phyloP scores from a whole-genome alignment of 2,113 vertebrate species.

The Calidris pugnax region DNA sequence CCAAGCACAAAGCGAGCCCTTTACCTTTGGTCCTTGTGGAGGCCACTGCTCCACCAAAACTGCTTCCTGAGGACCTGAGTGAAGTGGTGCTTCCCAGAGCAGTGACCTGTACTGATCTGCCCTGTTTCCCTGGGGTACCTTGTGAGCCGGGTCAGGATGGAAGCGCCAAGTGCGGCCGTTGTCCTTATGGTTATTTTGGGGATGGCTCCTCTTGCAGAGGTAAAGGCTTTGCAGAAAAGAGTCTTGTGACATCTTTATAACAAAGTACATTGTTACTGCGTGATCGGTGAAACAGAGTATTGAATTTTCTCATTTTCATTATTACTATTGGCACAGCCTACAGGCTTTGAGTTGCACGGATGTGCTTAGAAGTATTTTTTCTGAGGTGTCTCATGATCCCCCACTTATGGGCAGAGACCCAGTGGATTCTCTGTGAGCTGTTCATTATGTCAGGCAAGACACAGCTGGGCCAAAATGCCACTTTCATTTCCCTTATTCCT shows the following conservation, averaged over 20 bases:
- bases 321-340: neutral
- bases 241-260: neutral
- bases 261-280: neutral
- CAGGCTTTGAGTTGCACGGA: neutral
- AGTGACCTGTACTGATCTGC: conserved; percentile 73
- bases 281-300: neutral
- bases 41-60: conserved; percentile 38
- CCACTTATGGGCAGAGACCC: neutral
- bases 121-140: conserved; percentile 83
- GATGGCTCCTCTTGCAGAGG: conserved; percentile 86
- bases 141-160: conserved; percentile 75
- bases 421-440: neutral
- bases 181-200: conserved; percentile 83
- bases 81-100: neutral
- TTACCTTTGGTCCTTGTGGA: neutral
- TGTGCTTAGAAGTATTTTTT: neutral
- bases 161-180: conserved; percentile 77
- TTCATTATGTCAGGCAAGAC: neutral
- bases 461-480: neutral
- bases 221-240: conserved; percentile 35
- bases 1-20: neutral
- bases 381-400: neutral
- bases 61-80: neutral
- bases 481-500: neutral
- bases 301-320: neutral